Conservation (phyloP, 2,888 invertebrate genomes). For the Ectemnius continuus region DNA sequence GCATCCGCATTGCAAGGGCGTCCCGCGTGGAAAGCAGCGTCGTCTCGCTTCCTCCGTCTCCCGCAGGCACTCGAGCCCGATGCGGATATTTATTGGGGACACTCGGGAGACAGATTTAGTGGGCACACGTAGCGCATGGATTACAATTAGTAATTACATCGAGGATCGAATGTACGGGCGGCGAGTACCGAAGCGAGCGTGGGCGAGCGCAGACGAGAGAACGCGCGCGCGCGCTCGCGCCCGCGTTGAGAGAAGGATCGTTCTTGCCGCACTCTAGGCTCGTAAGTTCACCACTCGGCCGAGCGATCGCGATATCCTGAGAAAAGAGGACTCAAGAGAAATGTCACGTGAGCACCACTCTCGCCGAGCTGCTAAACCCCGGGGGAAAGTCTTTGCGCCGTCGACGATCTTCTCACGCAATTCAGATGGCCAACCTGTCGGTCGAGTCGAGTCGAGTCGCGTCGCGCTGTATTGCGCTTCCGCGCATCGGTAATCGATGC, state of each 20-base stretch:
- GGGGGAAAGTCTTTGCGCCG: slow-evolving; percentile 44
- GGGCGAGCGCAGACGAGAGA: slow-evolving; percentile 38
- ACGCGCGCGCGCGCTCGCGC: too few relatives aligned
- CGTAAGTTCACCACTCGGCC: slow-evolving; percentile 43
- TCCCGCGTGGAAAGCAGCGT: background rate
- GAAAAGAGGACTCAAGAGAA: slow-evolving; percentile 47
- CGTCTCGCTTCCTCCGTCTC: background rate
- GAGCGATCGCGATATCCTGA: slow-evolving; percentile 44
- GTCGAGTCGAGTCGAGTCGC: background rate
- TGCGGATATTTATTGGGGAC: slow-evolving; percentile 32
- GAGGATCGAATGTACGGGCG: slow-evolving; percentile 51
- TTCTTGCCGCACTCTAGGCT: slow-evolving; percentile 26
- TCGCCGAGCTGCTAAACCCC: background rate
- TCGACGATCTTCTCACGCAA: slow-evolving; percentile 42
- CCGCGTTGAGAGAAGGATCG: slow-evolving; percentile 29
- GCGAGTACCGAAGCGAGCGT: slow-evolving; percentile 44
- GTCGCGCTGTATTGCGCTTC: background rate
- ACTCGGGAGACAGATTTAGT: slow-evolving; percentile 38
- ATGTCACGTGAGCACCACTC: slow-evolving; percentile 38
- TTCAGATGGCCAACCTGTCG: background rate
- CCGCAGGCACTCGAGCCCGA: slow-evolving; percentile 14
- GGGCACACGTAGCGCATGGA: slow-evolving; percentile 46
- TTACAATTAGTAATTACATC: slow-evolving; percentile 66
- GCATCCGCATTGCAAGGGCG: slow-evolving; percentile 35
- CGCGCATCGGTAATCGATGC: background rate